Base-by-base conservation (phyloP, 2,113 vertebrate genomes). In the Onychostruthus taczanowskii region DNA sequence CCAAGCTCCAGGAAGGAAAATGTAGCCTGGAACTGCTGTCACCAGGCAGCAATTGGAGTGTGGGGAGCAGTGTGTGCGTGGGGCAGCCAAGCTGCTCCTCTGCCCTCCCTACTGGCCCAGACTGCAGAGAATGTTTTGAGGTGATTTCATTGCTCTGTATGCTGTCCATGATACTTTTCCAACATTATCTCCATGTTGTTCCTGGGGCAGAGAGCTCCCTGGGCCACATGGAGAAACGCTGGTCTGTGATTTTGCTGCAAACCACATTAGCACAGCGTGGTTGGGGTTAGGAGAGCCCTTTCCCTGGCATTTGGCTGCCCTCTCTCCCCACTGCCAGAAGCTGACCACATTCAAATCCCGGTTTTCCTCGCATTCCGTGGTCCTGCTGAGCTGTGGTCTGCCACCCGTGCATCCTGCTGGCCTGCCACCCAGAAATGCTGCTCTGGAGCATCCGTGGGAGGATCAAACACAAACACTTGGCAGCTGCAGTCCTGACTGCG, bases 41-140 rank as follows among this genome's bases (percentile, higher is more conserved):
- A 30, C 33, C 64, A 72, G 58, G 28, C n/a, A 77, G 63, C 30
- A 41, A 5, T 31, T 30, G 15, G 16, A 47, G 22, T 3, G 0
- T 15, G n/a, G 39, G 39, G 43, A 58, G 22, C 19, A 19, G 35
- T 1, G 7, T 30, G n/a, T 16, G 23, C 0, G 0, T 2, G n/a
- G 50, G 27, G 43, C 62, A 87, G 63, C 41, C 46, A 44, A 53
- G 44, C 61, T 72, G 33, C 39, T 75, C 44, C 52, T 59, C 62
- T 84, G 89, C n/a, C 43, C 33, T 74, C 5, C 2, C 61, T 67
- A 2, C 20, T 0, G 3, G 28, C 74, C 58, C 13, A 24, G 12
- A 53, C 41, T 83, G 46, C 41, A 76, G 30, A 27, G 19, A 17
- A 35, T 24, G 30, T 33, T 90, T 4, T 18, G 64, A 80, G 70